Base-by-base conservation (phyloP, 1,140 invertebrate species). In the Agrypnia vestita region DNA sequence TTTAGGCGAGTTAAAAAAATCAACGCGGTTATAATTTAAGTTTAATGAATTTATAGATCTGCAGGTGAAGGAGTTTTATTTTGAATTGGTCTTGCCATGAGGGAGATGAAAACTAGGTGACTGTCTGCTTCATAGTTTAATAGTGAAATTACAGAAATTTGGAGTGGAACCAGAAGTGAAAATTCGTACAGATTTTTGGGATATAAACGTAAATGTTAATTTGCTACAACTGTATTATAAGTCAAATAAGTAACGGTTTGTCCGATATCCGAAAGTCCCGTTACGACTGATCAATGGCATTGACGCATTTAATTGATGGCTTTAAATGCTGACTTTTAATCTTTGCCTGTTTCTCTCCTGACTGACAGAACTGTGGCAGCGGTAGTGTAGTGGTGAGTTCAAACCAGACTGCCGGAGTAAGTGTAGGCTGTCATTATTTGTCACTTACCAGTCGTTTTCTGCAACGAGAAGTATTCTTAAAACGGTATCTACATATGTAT, bases 301-400 rank as follows among this genome's bases (percentile, higher is more conserved):
- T 35, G 59, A 21, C 21, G 59, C 10, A 9, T 25, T 62, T 62
- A 62, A 62, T 62, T 62, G 21, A 62, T 62, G 59, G 12, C 15
- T 62, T 62, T 21, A 21, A 62, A 62, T 62, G 25, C 6, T 62
- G 59, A 62, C 59, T 25, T 62, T 35, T 62, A 21, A 35, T 15
- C 25, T 62, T 25, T 21, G 10, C 53, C n/a, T 1, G 59, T 35
- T 62, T 21, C 9, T 59, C 55, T 59, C 19, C 3, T 12, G 55
- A 17, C 25, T 62, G 17, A 62, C 59, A 25, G 59, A 62, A 21
- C 19, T 25, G 59, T 62, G 21, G 25, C n/a, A n/a, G n/a, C n/a
- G n/a, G n/a, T n/a, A 35, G 25, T 35, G 25, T 35, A 35, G 25
- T 35, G 25, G 25, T 35, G 67, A 25, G 67, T 71, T 51, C 67